phyloP scores from a whole-genome alignment of 2,888 invertebrate genomes.

The Rhorus exstirpatorius region DNA sequence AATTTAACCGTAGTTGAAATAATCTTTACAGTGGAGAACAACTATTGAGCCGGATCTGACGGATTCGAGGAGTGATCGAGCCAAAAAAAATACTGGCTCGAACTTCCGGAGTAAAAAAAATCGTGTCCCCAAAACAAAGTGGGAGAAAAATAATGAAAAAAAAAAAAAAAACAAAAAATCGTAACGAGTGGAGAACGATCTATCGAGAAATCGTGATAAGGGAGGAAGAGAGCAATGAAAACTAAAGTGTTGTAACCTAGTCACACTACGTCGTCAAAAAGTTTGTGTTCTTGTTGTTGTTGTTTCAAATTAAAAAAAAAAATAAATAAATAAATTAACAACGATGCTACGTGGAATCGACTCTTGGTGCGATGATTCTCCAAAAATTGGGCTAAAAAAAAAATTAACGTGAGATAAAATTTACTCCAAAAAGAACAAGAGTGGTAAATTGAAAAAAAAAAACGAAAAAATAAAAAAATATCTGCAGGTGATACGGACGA shows the following conservation, averaged over 20 bases:
- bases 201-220: not conserved
- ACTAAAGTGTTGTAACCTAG: conserved; percentile 51
- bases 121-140: conserved; percentile 46
- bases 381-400: conserved; percentile 19
- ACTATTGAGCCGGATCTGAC: conserved; percentile 76
- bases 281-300: conserved; percentile 52
- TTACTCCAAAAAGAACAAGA: not conserved
- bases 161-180: conserved; percentile 13
- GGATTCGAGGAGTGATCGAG: conserved; percentile 79
- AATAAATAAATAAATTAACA: not conserved
- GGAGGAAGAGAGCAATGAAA: conserved; percentile 22
- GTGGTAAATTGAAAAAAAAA: conserved; percentile 13
- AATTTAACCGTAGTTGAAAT: conserved; percentile 57
- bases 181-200: not conserved
- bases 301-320: conserved; percentile 4
- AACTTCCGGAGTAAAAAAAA: conserved; percentile 68
- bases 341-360: conserved; percentile 2
- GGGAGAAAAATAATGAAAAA: conserved; percentile 46
- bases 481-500: conserved; percentile 81
- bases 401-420: not conserved
- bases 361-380: conserved; percentile 64
- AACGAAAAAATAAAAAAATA: conserved; percentile 51
- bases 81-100: conserved; percentile 64
- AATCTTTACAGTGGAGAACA: conserved; percentile 80
- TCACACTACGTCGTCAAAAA: conserved; percentile 45